Conservation (phyloP, 2,888 invertebrate genomes). For the Theodoxus fluviatilis region DNA sequence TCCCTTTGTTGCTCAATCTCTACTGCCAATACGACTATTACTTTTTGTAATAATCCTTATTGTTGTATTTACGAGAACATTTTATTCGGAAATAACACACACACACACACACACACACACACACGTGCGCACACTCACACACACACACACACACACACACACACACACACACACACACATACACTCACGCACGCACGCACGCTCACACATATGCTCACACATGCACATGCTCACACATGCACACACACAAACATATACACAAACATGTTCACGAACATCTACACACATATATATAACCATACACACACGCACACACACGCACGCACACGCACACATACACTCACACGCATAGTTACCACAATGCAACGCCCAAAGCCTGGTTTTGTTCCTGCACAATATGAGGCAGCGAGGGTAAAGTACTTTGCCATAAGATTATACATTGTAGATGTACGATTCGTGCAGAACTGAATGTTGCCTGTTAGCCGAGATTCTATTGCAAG, state of each 20-base stretch:
- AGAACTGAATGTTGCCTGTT: too few relatives aligned
- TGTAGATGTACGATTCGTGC: too few relatives aligned
- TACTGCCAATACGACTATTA: too few relatives aligned
- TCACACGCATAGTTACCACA: too few relatives aligned
- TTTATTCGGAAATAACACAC: background rate
- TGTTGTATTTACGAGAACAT: background rate
- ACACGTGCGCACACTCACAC: background rate
- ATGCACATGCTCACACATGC: background rate
- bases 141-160: conserved; percentile 12
- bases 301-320: background rate
- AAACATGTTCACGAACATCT: background rate
- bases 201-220: background rate
- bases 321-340: too few relatives aligned
- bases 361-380: too few relatives aligned
- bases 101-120: background rate
- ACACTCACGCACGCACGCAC: conserved; percentile 4
- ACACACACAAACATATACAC: conserved; percentile 7
- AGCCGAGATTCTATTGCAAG: too few relatives aligned
- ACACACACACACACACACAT: conserved; percentile 10
- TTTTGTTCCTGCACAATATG: too few relatives aligned
- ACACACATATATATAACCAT: background rate
- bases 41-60: too few relatives aligned
- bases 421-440: too few relatives aligned
- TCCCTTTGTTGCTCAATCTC: too few relatives aligned
- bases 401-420: too few relatives aligned